Conservation (phyloP, 2,797 vertebrate species). For the Hippoglossus hippoglossus region DNA sequence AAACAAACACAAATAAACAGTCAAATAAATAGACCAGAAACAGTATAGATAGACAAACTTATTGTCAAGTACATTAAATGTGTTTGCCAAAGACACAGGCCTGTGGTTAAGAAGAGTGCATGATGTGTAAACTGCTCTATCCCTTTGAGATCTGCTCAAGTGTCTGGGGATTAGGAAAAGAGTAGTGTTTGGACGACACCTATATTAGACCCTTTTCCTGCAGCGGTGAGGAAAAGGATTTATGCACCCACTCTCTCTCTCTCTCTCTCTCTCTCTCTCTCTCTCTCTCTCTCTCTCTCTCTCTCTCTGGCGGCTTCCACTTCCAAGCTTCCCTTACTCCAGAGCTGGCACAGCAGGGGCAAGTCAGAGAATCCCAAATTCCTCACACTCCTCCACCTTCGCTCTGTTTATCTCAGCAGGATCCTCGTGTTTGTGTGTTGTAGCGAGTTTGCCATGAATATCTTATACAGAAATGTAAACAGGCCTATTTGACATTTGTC, state of each 20-base stretch:
- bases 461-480: conserved; percentile 14
- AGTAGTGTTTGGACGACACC: conserved; percentile 60
- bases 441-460: conserved; percentile 40
- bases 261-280: conserved; percentile 43
- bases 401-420: conserved; percentile 43
- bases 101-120: conserved; percentile 30
- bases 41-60: neutral
- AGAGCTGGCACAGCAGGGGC: conserved; percentile 50
- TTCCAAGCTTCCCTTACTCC: conserved; percentile 44
- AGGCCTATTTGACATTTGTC: conserved; percentile 39
- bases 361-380: conserved; percentile 39
- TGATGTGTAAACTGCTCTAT: conserved; percentile 43
- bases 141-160: conserved; percentile 36
- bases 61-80: neutral
- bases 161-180: conserved; percentile 54
- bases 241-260: conserved; percentile 43
- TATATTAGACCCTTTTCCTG: conserved; percentile 52
- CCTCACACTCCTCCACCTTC: conserved; percentile 44
- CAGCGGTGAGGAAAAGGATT: conserved; percentile 54
- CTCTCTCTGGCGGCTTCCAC: conserved; percentile 41
- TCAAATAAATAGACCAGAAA: neutral
- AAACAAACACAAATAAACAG: neutral
- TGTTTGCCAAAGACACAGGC: conserved; percentile 12
- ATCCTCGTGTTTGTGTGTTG: conserved; percentile 54
- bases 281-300: conserved; percentile 37